Evolutionary conservation across 2,797 vertebrate species (phyloP).

Genomic region (Takifugu ocellatus): DNA sequence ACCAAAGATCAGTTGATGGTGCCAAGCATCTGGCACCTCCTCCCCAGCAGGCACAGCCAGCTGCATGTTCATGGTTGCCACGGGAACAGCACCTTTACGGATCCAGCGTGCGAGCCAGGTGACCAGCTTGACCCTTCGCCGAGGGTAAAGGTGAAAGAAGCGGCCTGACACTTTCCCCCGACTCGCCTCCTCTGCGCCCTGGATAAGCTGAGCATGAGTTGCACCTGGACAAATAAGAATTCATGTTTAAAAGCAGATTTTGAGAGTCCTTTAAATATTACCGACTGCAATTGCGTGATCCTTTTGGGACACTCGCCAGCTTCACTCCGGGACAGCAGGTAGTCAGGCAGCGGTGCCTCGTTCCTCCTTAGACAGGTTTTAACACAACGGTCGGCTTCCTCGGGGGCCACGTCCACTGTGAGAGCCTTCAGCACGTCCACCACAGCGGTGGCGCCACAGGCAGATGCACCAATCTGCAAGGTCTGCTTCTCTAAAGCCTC

Average conservation of each 20-base stretch:
- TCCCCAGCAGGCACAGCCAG: conserved; percentile 65
- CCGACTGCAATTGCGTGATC: too few species aligned
- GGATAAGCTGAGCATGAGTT: conserved; percentile 75
- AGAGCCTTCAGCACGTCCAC: conserved; percentile 77
- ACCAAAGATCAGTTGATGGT: conserved; percentile 80
- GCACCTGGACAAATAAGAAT: conserved; percentile 58
- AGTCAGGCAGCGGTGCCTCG: conserved; percentile 68
- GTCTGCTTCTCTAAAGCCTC: conserved; percentile 77
- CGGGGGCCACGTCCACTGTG: conserved; percentile 55
- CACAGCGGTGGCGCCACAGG: conserved; percentile 78
- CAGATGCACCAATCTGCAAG: conserved; percentile 74
- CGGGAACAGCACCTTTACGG: conserved; percentile 63
- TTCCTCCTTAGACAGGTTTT: conserved; percentile 71
- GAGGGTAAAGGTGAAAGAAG: conserved; percentile 75
- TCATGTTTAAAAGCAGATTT: not conserved
- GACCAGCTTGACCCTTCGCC: conserved; percentile 54
- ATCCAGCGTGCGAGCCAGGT: conserved; percentile 78
- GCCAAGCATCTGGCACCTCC: conserved; percentile 81
- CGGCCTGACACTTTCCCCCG: conserved; percentile 58
- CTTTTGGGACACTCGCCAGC: conserved; percentile 60
- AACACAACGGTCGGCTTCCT: conserved; percentile 69
- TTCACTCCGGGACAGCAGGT: conserved; percentile 75
- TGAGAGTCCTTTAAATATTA: not conserved
- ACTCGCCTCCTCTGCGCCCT: conserved; percentile 69
- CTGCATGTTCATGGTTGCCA: conserved; percentile 85